Conservation (phyloP, 2,888 invertebrate species). For the Brachyptera risi region DNA sequence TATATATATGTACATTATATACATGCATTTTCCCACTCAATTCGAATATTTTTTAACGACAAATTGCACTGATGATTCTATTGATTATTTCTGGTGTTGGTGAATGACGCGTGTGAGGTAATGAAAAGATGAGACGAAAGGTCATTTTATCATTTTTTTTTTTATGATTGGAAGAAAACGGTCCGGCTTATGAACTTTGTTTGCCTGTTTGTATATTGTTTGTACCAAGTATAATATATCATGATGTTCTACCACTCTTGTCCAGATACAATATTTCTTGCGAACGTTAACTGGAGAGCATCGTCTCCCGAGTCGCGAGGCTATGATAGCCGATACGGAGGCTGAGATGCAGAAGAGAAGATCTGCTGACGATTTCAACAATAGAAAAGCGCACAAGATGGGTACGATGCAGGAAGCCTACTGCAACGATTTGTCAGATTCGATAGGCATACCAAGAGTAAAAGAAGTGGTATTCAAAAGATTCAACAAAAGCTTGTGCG, state of each 20-base stretch:
- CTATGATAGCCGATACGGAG: slow-evolving; percentile 61
- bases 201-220: no score
- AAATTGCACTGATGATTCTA: no score
- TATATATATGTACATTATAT: no score
- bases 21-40: no score
- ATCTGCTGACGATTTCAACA: slow-evolving; percentile 56
- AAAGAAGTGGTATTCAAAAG: not conserved
- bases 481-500: not conserved
- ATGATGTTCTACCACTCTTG: no score
- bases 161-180: no score
- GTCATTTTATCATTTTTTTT: no score
- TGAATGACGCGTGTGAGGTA: no score
- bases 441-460: not conserved
- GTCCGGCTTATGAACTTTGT: no score
- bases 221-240: not conserved
- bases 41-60: no score
- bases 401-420: slow-evolving; percentile 53
- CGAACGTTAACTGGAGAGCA: slow-evolving; percentile 60
- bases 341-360: slow-evolving; percentile 56
- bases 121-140: no score
- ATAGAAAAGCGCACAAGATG: slow-evolving; percentile 79
- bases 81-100: no score
- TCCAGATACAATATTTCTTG: slow-evolving; percentile 62
- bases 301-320: slow-evolving; percentile 55
- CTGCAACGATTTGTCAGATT: not conserved